Percentiles rank a stretch among this genome's conserved stretches.
phyloP scores from a whole-genome alignment of 1,140 invertebrate genomes.

The Panagrolaimus sp. region DNA sequence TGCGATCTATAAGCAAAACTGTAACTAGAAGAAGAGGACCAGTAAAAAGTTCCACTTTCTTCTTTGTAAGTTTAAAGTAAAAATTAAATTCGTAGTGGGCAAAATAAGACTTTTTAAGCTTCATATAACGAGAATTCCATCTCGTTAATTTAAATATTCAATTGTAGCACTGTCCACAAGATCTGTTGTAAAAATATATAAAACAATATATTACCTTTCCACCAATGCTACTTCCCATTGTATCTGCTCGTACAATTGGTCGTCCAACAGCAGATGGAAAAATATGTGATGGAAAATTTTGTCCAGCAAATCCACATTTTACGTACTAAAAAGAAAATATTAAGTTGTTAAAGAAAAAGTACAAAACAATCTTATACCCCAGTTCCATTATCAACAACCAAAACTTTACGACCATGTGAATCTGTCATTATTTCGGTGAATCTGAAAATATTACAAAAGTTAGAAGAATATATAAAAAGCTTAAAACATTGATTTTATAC shows the following conservation, averaged over 20 bases:
- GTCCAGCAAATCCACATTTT: slow-evolving; percentile 97
- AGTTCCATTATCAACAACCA: slow-evolving; percentile 56
- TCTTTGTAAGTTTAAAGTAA: too few species aligned
- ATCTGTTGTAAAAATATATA: slow-evolving; percentile 18
- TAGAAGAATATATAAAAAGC: background rate
- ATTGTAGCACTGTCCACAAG: too few species aligned
- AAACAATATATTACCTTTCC: background rate
- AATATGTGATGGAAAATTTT: slow-evolving; percentile 95
- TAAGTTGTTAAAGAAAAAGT: slow-evolving; percentile 1
- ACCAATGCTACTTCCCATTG: background rate
- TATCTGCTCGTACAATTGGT: slow-evolving; percentile 75
- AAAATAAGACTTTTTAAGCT: too few species aligned
- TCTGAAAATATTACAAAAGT: background rate
- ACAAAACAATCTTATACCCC: slow-evolving; percentile 40
- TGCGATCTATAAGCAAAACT: too few species aligned
- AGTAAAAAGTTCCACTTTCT: too few species aligned
- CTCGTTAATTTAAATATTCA: too few species aligned
- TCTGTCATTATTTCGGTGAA: slow-evolving; percentile 43
- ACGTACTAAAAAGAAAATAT: slow-evolving; percentile 73
- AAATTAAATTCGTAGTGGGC: too few species aligned
- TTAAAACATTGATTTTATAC: background rate
- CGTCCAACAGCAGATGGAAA: slow-evolving; percentile 98
- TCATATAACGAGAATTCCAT: too few species aligned
- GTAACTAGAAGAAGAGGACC: too few species aligned
- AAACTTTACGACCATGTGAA: slow-evolving; percentile 50